phyloP scores from a whole-genome alignment of 2,888 invertebrate species.

The Neoaliturus tenellus region DNA sequence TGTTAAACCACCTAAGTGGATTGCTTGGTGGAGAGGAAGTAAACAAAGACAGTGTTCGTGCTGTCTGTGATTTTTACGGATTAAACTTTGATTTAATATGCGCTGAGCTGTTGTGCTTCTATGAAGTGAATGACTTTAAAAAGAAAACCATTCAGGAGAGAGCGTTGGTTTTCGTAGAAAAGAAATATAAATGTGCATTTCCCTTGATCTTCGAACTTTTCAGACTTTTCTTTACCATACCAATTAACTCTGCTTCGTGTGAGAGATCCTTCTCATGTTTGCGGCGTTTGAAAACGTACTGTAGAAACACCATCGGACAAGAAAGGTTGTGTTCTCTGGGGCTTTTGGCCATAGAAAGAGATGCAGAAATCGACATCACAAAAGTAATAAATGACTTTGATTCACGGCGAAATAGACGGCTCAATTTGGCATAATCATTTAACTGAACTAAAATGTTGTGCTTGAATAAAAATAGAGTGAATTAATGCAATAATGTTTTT shows the following conservation, averaged over 20 bases:
- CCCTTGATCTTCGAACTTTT: background rate
- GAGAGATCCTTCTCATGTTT: slow-evolving; percentile 15
- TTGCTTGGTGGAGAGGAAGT: background rate
- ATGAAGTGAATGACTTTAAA: background rate
- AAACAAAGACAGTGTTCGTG: background rate
- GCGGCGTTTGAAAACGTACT: background rate
- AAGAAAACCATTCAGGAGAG: background rate
- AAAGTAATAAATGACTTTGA: slow-evolving; percentile 6
- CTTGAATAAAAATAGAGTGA: no score
- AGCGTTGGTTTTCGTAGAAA: background rate
- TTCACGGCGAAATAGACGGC: background rate
- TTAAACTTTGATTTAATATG: background rate
- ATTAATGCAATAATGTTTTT: no score
- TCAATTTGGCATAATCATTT: background rate
- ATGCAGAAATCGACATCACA: background rate
- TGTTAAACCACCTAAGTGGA: slow-evolving; percentile 9
- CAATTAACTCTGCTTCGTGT: slow-evolving; percentile 4
- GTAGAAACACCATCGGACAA: background rate
- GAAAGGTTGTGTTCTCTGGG: slow-evolving; percentile 9
- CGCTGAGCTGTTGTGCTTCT: background rate
- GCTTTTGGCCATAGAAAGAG: background rate
- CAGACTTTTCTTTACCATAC: background rate
- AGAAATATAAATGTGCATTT: background rate
- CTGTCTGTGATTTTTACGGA: background rate
- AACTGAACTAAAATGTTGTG: background rate